Percentiles rank a stretch among this genome's conserved stretches.
These are phyloP conservation scores for Mylabris phalerata DNA, from an alignment of 1,140 invertebrate species.

Conservation along the genomic window DNA sequence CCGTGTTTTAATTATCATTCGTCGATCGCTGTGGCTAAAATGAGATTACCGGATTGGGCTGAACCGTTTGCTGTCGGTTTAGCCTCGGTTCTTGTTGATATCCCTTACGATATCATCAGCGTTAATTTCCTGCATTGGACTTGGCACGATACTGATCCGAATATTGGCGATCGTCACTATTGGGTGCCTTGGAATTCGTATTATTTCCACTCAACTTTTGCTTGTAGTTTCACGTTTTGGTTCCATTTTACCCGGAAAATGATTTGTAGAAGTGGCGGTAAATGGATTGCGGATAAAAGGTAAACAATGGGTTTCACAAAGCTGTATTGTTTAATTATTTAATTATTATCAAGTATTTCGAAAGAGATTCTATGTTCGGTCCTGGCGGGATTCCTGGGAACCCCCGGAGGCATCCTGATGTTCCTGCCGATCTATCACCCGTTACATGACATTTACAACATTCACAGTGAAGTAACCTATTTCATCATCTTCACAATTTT, in stretches of 20 bases:
- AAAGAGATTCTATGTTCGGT: constrained; percentile 42
- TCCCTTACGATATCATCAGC: constrained; percentile 74
- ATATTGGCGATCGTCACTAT: constrained; percentile 70
- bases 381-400: constrained; percentile 57
- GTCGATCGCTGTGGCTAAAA: constrained; percentile 54
- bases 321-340: constrained; percentile 5
- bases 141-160: constrained; percentile 81
- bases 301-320: constrained; percentile 2
- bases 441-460: constrained; percentile 57
- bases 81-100: constrained; percentile 64
- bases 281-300: constrained; percentile 46
- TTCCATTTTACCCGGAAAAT: constrained; percentile 54
- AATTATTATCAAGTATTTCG: constrained; percentile 6
- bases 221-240: constrained; percentile 62
- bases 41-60: constrained; percentile 58
- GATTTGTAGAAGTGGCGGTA: constrained; percentile 46
- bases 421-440: constrained; percentile 70
- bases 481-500: constrained; percentile 57
- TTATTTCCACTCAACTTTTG: constrained; percentile 73
- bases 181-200: constrained; percentile 74
- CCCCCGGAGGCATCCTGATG: constrained; percentile 61
- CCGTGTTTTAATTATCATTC: constrained; percentile 70
- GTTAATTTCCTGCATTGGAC: constrained; percentile 79
- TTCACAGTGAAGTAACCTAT: constrained; percentile 67
- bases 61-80: constrained; percentile 71